phyloP scores from a whole-genome alignment of 2,888 invertebrate genomes.

The Lucinisca nassula region DNA sequence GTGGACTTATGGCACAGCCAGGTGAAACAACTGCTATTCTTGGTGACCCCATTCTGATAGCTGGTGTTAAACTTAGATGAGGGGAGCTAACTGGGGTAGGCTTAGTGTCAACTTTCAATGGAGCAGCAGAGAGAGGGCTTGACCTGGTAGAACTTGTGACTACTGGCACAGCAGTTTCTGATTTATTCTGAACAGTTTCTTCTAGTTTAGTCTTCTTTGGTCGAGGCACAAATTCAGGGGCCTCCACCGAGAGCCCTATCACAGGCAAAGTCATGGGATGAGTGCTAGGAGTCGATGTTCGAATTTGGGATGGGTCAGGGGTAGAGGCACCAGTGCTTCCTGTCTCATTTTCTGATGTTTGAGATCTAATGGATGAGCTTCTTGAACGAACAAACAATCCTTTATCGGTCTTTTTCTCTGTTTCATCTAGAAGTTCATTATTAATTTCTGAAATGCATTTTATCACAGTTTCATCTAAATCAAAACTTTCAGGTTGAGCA shows the following conservation, averaged over 20 bases:
- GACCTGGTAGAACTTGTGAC: not conserved
- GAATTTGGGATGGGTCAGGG: not conserved
- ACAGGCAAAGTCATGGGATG: constrained; percentile 65
- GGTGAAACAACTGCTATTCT: constrained; percentile 16
- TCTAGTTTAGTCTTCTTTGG: constrained; percentile 34
- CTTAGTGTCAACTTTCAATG: constrained; percentile 24
- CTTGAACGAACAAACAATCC: not conserved
- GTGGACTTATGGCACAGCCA: constrained; percentile 12
- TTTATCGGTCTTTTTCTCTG: not conserved
- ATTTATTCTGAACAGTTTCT: not conserved
- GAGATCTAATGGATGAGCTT: constrained; percentile 13
- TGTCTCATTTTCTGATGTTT: constrained; percentile 16
- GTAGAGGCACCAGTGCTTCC: constrained; percentile 3
- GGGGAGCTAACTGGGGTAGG: constrained; percentile 13
- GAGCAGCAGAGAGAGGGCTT: not conserved
- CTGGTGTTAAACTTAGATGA: not conserved
- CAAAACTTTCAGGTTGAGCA: constrained; percentile 47
- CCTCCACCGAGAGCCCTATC: constrained; percentile 68
- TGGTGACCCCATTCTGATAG: constrained; percentile 21
- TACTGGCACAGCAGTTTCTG: not conserved
- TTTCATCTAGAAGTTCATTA: constrained; percentile 42
- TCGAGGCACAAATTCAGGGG: constrained; percentile 70
- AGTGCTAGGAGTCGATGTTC: constrained; percentile 35
- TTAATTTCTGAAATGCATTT: constrained; percentile 62
- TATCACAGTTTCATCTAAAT: constrained; percentile 66